Percentiles rank a stretch among this genome's conserved stretches.
These are phyloP conservation scores for Dyspetes luteomarginatus DNA, from an alignment of 2,888 invertebrate genomes.

Conservation along the genomic window DNA sequence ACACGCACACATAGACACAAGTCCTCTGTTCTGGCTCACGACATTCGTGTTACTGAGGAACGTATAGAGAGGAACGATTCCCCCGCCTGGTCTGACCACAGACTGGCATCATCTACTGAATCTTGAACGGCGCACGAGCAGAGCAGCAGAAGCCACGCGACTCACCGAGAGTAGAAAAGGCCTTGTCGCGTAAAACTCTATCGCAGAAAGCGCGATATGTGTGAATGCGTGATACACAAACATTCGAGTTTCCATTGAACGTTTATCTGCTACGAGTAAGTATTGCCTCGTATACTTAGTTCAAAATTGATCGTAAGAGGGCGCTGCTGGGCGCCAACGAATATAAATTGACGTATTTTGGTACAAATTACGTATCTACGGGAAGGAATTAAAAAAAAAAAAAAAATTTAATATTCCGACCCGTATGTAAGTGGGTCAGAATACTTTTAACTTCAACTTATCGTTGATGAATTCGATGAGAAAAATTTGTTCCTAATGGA, in stretches of 20 bases:
- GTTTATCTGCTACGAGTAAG: slow-evolving; percentile 45
- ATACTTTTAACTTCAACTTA: too few relatives aligned
- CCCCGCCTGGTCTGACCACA: slow-evolving; percentile 43
- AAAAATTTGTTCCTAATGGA: not conserved
- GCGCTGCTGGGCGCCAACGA: slow-evolving; percentile 13
- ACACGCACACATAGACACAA: not conserved
- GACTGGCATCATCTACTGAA: slow-evolving; percentile 37
- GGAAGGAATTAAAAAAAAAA: too few relatives aligned
- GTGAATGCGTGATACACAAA: slow-evolving; percentile 20
- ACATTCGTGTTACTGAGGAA: not conserved
- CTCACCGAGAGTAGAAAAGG: slow-evolving; percentile 43
- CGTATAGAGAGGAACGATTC: not conserved
- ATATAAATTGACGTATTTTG: slow-evolving; percentile 34
- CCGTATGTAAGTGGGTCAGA: too few relatives aligned
- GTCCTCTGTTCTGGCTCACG: not conserved
- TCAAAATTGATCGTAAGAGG: not conserved
- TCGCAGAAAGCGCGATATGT: not conserved
- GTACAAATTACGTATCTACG: slow-evolving; percentile 5
- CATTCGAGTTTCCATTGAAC: slow-evolving; percentile 29
- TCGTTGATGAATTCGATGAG: too few relatives aligned
- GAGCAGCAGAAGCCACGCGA: not conserved
- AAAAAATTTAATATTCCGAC: too few relatives aligned
- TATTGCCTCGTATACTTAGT: slow-evolving; percentile 18
- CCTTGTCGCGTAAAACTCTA: slow-evolving; percentile 44
- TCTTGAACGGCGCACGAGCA: slow-evolving; percentile 1